A percentile compares a stretch with the other conserved stretches of the same genome.
These are phyloP conservation scores for Laterallus jamaicensis DNA, from an alignment of 2,113 vertebrate species.

Conservation along the genomic window DNA sequence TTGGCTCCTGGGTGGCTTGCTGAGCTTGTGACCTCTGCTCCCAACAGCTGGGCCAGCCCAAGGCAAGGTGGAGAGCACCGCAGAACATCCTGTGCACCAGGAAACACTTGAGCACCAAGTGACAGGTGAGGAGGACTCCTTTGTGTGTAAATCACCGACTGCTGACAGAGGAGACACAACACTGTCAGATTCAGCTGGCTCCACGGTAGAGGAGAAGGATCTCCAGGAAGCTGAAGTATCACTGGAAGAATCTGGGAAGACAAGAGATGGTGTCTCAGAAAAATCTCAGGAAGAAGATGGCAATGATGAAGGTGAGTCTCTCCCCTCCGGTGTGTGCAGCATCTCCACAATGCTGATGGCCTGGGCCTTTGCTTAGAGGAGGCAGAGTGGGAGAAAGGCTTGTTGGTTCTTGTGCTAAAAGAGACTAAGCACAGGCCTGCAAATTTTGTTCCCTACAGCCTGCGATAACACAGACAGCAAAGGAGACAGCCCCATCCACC, in stretches of 20 bases:
- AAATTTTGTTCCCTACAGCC: constrained; percentile 57
- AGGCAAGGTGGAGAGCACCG: background rate
- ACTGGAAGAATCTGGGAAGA: background rate
- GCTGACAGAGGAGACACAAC: background rate
- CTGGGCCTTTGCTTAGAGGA: background rate
- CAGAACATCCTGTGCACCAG: background rate
- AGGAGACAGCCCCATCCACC: background rate
- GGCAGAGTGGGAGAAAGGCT: background rate
- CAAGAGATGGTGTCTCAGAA: background rate
- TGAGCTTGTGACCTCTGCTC: background rate
- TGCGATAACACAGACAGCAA: background rate
- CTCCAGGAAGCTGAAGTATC: background rate
- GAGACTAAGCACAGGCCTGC: background rate
- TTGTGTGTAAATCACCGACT: background rate
- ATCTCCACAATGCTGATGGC: background rate
- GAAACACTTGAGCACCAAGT: background rate
- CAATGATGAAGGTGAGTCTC: constrained; percentile 1
- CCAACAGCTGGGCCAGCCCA: constrained; percentile 13
- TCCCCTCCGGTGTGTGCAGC: background rate
- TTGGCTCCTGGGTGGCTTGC: background rate
- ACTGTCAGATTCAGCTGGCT: background rate
- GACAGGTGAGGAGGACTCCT: background rate
- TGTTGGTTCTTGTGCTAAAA: background rate
- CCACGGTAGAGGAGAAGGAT: background rate
- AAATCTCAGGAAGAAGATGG: background rate